Percentiles rank a stretch among this genome's conserved stretches.
Conservation (phyloP, 2,113 vertebrate genomes). For the zebrafish (Danio rerio) region DNA sequence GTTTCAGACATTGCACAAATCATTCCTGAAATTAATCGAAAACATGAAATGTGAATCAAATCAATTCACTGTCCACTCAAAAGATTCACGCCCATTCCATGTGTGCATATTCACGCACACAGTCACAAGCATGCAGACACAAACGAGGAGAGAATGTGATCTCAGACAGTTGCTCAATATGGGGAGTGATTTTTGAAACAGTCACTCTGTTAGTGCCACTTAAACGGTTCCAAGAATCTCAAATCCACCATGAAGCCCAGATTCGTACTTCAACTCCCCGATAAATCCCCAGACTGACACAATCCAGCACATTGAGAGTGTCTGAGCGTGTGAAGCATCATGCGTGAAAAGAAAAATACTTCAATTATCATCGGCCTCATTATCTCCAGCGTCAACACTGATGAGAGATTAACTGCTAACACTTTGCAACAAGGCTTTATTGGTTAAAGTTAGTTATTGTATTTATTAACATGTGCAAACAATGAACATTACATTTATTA, state of each 20-base stretch:
- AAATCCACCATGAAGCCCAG: constrained; percentile 42
- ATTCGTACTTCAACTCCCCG: constrained; percentile 36
- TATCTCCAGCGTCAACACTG: not conserved
- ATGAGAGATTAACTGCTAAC: not conserved
- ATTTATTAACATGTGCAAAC: too few relatives aligned
- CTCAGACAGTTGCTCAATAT: constrained; percentile 13
- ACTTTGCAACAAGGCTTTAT: too few relatives aligned
- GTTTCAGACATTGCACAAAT: not conserved
- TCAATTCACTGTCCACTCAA: not conserved
- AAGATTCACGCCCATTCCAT: not conserved
- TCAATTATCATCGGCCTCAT: constrained; percentile 1
- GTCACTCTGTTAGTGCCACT: constrained; percentile 30
- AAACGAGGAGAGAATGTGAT: constrained; percentile 1
- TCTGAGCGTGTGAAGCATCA: not conserved
- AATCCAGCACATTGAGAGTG: constrained; percentile 26
- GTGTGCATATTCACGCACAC: not conserved
- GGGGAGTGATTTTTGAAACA: constrained; percentile 22
- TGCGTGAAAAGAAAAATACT: not conserved
- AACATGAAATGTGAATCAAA: not conserved
- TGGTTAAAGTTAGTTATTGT: too few relatives aligned
- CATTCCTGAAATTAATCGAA: not conserved
- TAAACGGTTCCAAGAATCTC: constrained; percentile 28
- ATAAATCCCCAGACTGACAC: constrained; percentile 21
- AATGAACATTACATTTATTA: too few relatives aligned
- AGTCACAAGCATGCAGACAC: constrained; percentile 17